Evolutionary conservation across 1,140 invertebrate genomes (phyloP), one percentile per base, ranked within the genome.

Genomic region (Aethina tumida): DNA sequence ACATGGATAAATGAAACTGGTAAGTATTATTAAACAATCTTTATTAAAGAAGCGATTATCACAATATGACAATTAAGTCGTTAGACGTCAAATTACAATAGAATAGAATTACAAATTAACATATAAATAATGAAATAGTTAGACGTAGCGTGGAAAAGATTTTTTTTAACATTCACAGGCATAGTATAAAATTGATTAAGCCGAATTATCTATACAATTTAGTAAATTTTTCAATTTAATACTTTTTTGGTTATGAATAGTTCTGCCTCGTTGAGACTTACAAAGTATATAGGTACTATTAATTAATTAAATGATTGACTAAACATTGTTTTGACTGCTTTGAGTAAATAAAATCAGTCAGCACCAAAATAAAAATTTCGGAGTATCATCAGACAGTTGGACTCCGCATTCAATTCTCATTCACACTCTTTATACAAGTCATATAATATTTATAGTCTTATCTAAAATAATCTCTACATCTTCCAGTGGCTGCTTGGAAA

Each of bases 21-120:
- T n/a, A 19, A n/a, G 13, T 8, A 4, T 41, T 50, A 56, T 53
- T 55, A 56, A 58, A 56, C 47, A 55, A 52, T 42, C 45, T 56
- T 56, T 54, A 53, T 58, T 54, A 56, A 55, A 53, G 52, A 58
- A 58, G 53, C 54, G 50, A 55, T 58, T 58, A 58, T 58, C 56
- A 58, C 56, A 58, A 56, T 45, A 55, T 55, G 50, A 55, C 54
- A 56, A 53, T 56, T 56, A 52, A 48, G 47, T 49, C 49, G 46
- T 56, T 55, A 52, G 43, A 51, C 17, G 17, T 44, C 38, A 50
- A 44, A 47, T 39, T 35, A 41, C 36, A 32, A 45, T 28, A 37
- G 27, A 41, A 44, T 29, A 18, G 30, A 33, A 45, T 50, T 49
- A 49, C 20, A 39, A 43, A 32, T 39, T 39, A 24, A 39, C 24